phyloP scores from a whole-genome alignment of 1,140 invertebrate species.

The Drosophila ficusphila region DNA sequence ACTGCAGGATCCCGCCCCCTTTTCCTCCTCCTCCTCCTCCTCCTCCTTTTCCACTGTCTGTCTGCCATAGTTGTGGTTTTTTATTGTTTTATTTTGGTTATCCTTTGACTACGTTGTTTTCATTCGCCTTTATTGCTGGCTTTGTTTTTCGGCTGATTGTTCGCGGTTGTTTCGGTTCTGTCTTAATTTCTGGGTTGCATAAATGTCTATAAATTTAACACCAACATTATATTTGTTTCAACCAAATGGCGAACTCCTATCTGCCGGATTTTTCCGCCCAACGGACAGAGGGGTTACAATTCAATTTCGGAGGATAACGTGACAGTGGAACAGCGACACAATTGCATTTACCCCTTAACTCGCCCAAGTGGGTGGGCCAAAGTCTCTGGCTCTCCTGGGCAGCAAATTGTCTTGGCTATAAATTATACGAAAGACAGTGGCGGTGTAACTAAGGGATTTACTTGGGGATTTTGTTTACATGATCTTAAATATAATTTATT shows the following conservation, averaged over 20 bases:
- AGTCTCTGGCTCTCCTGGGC: conserved; percentile 16
- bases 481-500: neutral
- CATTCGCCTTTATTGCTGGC: conserved; percentile 50
- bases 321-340: conserved; percentile 44
- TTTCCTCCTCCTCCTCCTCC: neutral
- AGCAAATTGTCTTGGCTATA: conserved; percentile 62
- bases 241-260: neutral
- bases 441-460: neutral
- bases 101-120: conserved; percentile 72
- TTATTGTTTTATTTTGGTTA: conserved; percentile 72
- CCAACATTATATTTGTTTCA: conserved; percentile 14
- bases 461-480: neutral
- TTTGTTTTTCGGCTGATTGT: conserved; percentile 69
- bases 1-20: neutral
- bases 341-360: conserved; percentile 38
- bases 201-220: conserved; percentile 63
- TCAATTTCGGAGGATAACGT: conserved; percentile 58
- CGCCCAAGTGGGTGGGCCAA: conserved; percentile 1
- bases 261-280: neutral
- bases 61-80: conserved; percentile 47
- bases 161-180: conserved; percentile 42
- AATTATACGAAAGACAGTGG: conserved; percentile 55
- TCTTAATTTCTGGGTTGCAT: conserved; percentile 26
- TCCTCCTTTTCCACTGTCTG: neutral
- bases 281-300: conserved; percentile 38